Base-by-base conservation (phyloP, 2,797 vertebrate species). In the Megaceryle alcyon region DNA sequence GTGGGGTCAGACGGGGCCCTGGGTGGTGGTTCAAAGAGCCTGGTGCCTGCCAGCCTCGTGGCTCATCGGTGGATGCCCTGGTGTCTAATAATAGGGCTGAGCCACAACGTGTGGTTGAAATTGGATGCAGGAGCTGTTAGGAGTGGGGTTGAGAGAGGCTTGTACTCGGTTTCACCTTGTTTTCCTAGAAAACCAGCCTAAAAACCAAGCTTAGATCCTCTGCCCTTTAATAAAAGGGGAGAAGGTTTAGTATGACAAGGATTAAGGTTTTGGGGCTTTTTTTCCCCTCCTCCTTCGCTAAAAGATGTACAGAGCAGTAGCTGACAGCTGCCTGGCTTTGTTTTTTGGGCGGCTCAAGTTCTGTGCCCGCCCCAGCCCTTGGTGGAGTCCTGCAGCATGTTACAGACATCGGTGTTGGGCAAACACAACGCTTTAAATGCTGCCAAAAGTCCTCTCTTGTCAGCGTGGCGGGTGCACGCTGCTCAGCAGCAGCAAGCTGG, bases 31-130 rank as follows among this genome's bases (percentile, higher is more conserved):
- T 51, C 59, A 1, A 17, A 28, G 73, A 81, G 48, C 21, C 53
- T 20, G 48, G 33, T 56, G 48, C 48, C 53, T 86, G 87, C 73
- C 94, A 82, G 80, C 82, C 65, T 43, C 0, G 1, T 86, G 88
- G 85, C 87, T 96, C 78, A 11, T 63, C 9, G 1, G 73, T 4
- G 3, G 69, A 26, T 66, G 68, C 68, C 84, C 60, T 8, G 2
- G 25, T 64, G 82, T 86, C 94, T 96, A 95, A 95, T 92, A 95
- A 96, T 96, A 97, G 96, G 82, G 28, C 90, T 80, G 95, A 89
- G 94, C 81, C 54, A 56, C 4, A 1, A 10, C 4, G 4, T 53
- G 91, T 48, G 82, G 85, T 78, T 94, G 91, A 72, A 94, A 91
- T 81, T 4, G 39, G 90, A 94, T 39, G 85, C 69, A 77, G 82